Evolutionary conservation across 2,113 vertebrate species (phyloP).

Genomic region (Circaetus cinerascens): DNA sequence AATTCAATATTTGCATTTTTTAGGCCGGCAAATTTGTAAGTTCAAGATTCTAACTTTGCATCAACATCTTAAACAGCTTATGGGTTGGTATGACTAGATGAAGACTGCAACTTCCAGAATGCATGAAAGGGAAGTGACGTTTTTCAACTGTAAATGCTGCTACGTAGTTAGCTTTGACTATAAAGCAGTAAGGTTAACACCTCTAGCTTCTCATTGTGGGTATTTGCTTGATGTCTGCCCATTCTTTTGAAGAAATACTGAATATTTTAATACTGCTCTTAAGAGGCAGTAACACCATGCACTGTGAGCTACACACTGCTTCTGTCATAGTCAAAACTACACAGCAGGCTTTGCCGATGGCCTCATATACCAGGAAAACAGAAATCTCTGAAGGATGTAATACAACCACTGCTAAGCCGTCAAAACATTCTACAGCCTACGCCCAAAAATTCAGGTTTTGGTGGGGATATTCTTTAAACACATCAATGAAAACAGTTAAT

Average conservation of each 20-base stretch:
- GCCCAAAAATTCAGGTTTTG: not conserved
- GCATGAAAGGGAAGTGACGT: rapidly evolving
- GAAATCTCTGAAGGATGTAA: not conserved
- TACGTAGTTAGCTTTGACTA: not conserved
- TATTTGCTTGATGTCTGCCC: not conserved
- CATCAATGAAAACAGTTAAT: not conserved
- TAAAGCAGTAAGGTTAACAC: not conserved
- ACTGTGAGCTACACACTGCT: not conserved
- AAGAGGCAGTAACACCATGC: not conserved
- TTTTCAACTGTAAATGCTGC: not conserved
- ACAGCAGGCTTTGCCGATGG: not conserved
- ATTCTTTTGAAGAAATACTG: not conserved
- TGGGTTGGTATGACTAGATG: not conserved
- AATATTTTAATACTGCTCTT: not conserved
- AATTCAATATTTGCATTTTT: not conserved
- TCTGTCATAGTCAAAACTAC: not conserved
- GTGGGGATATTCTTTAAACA: not conserved
- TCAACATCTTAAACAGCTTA: not conserved
- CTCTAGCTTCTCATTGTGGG: not conserved
- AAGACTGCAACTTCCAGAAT: not conserved
- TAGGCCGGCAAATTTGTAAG: not conserved
- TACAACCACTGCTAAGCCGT: not conserved
- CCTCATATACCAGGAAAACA: not conserved
- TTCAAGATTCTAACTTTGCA: not conserved
- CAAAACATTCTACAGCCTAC: not conserved